Conservation (phyloP, 2,797 vertebrate species). For the Hipposideros larvatus region DNA sequence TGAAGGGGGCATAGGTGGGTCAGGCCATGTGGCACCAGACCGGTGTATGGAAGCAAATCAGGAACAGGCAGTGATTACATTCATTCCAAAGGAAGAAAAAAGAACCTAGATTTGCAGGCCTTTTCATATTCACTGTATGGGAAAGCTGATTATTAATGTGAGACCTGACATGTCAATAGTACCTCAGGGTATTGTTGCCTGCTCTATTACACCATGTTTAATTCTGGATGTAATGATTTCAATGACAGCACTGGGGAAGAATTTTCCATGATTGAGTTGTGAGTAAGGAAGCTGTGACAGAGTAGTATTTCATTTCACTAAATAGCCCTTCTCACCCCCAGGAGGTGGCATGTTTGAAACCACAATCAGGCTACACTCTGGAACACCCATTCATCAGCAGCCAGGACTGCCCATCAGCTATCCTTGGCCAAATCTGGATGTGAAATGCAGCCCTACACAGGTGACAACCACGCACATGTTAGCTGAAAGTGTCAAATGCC, state of each 20-base stretch:
- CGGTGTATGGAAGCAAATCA: neutral
- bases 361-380: neutral
- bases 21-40: accelerated
- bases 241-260: constrained; percentile 38
- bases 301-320: constrained; percentile 51
- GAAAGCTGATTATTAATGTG: constrained; percentile 66
- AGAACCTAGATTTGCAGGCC: neutral
- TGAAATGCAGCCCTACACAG: neutral
- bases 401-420: neutral
- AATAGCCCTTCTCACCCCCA: constrained; percentile 46
- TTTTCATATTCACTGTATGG: neutral
- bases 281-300: constrained; percentile 55
- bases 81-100: constrained; percentile 3
- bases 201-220: constrained; percentile 65
- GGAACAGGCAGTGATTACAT: neutral
- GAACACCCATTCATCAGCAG: constrained; percentile 3
- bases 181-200: constrained; percentile 31
- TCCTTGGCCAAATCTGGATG: neutral
- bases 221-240: constrained; percentile 76
- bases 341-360: neutral
- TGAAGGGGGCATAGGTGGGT: neutral
- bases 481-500: neutral
- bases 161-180: constrained; percentile 54
- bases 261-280: constrained; percentile 77
- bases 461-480: neutral